A percentile compares a stretch with the other conserved stretches of the same genome.
Conservation (phyloP, 37 sponge, comb jelly and placozoan species). For the Halichondria panicea region DNA sequence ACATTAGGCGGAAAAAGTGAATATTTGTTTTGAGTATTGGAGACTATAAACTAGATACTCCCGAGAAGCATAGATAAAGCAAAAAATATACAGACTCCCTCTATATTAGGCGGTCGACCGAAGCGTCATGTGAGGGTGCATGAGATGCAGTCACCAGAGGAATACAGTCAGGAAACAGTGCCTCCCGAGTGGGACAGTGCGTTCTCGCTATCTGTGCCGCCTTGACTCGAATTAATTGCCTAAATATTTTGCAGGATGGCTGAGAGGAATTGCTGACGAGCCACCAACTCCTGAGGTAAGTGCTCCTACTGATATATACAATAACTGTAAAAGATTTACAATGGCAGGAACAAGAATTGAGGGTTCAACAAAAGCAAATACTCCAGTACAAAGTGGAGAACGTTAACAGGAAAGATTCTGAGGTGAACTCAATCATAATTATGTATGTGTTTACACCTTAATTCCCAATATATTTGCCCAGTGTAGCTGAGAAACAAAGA, state of each 20-base stretch:
- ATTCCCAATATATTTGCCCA: background rate
- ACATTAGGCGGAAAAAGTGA: no score
- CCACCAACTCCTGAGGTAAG: slow-evolving; percentile 52
- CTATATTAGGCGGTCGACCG: background rate
- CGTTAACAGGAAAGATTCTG: slow-evolving; percentile 13
- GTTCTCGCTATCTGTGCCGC: slow-evolving; percentile 1
- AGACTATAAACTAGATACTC: no score
- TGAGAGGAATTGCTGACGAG: slow-evolving; percentile 32
- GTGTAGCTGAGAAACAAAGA: background rate
- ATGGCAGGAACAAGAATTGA: slow-evolving; percentile 8
- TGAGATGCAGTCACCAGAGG: background rate
- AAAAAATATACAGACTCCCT: background rate
- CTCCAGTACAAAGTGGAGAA: slow-evolving; percentile 13
- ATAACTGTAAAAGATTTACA: no score
- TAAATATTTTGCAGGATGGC: slow-evolving; percentile 40
- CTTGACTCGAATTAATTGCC: background rate
- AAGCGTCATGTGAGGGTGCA: slow-evolving; percentile 32
- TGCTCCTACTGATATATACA: no score
- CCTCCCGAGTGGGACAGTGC: slow-evolving; percentile 69
- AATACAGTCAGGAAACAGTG: slow-evolving; percentile 50
- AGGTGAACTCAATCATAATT: background rate
- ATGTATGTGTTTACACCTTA: background rate
- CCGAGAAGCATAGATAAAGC: no score
- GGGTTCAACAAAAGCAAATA: slow-evolving; percentile 6
- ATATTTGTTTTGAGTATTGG: no score